Conservation (phyloP, 2,797 vertebrate species). For the Dendrocincla tyrannina region DNA sequence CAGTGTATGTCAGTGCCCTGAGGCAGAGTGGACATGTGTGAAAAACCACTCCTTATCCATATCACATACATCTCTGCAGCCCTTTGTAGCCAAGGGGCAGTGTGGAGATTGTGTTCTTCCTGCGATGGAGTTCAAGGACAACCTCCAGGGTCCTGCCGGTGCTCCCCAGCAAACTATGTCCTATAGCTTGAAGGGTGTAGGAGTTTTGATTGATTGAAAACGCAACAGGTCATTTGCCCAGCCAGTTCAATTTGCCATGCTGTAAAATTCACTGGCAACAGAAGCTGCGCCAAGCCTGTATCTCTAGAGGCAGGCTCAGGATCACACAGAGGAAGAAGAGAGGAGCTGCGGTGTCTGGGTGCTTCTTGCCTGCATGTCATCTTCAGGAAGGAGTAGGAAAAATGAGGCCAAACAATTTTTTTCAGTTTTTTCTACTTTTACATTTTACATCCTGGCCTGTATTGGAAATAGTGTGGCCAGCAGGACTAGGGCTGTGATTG, state of each 20-base stretch:
- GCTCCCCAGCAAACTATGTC: not conserved
- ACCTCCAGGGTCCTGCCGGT: not conserved
- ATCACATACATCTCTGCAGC: not conserved
- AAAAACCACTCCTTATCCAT: not conserved
- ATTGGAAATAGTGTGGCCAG: not conserved
- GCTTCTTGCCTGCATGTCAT: not conserved
- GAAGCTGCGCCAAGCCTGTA: not conserved
- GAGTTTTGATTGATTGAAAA: not conserved
- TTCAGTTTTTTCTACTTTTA: not conserved
- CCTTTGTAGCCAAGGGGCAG: not conserved
- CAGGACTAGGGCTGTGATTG: not conserved
- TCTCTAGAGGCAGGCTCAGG: not conserved
- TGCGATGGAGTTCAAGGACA: not conserved
- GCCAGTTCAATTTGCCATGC: not conserved
- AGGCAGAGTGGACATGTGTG: not conserved
- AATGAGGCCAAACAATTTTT: not conserved
- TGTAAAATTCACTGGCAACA: not conserved
- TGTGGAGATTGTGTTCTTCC: fast-evolving
- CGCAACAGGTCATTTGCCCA: not conserved
- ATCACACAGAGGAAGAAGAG: not conserved
- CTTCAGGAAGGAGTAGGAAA: not conserved
- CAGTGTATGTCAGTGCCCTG: not conserved
- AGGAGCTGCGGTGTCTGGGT: not conserved
- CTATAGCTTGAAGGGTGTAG: not conserved
- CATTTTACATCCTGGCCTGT: not conserved